Evolutionary conservation across 1,140 invertebrate genomes (phyloP).

Genomic region (Drosophila sp.): DNA sequence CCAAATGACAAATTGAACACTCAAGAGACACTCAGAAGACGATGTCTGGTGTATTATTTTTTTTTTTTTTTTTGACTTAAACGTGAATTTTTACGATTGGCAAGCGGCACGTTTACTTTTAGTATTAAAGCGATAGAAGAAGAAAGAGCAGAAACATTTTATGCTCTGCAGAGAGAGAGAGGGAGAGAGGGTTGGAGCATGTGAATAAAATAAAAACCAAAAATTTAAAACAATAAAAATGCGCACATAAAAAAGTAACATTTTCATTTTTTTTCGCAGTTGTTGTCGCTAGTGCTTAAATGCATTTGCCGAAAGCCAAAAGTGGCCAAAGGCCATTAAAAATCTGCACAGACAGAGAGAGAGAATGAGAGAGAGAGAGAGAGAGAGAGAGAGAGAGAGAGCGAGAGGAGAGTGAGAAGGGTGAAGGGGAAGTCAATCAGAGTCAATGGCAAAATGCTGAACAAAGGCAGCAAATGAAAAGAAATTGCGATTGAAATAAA

Average conservation of each 20-base stretch:
- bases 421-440: constrained; percentile 1
- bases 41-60: constrained; percentile 13
- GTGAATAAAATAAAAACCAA: constrained; percentile 27
- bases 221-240: constrained; percentile 79
- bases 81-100: constrained; percentile 60
- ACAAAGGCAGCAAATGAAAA: constrained; percentile 28
- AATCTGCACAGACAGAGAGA: constrained; percentile 37
- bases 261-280: constrained; percentile 14
- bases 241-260: constrained; percentile 66
- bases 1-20: constrained; percentile 38
- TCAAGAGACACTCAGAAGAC: constrained; percentile 9
- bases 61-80: constrained; percentile 12
- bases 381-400: constrained; percentile 1
- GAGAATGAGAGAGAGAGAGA: background rate
- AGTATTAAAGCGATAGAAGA: constrained; percentile 51
- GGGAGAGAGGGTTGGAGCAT: background rate
- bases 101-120: constrained; percentile 69
- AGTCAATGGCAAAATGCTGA: constrained; percentile 17
- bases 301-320: constrained; percentile 51
- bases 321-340: constrained; percentile 64
- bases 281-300: constrained; percentile 44
- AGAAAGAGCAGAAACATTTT: constrained; percentile 42
- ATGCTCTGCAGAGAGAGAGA: constrained; percentile 30
- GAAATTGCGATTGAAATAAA: constrained; percentile 13
- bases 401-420: no score